Percentiles rank a stretch among this genome's conserved stretches.
Conservation (phyloP, 2,888 invertebrate species). For the Lithosia quadra region DNA sequence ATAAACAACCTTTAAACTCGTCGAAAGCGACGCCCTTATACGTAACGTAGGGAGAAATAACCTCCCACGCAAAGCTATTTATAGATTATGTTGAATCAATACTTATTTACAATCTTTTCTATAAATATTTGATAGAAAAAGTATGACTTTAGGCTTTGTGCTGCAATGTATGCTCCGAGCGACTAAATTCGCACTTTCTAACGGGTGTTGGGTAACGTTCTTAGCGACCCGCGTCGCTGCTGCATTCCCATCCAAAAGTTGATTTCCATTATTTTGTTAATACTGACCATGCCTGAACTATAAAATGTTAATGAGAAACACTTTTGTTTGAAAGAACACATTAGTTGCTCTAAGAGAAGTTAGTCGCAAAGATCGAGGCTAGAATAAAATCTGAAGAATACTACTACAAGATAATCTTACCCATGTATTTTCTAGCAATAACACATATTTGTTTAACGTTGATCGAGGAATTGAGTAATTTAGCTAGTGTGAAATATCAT, state of each 20-base stretch:
- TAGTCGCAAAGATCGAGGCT: background rate
- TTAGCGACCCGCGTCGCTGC: conserved; percentile 59
- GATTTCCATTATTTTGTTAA: conserved; percentile 50
- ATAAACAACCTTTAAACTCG: conserved; percentile 13
- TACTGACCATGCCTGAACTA: conserved; percentile 17
- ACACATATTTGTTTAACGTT: background rate
- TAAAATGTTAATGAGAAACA: conserved; percentile 26
- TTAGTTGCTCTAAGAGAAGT: background rate
- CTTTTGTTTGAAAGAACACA: background rate
- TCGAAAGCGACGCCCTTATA: conserved; percentile 26
- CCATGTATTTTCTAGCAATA: background rate
- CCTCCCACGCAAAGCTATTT: conserved; percentile 54
- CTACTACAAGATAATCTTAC: too few relatives aligned
- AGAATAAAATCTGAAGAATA: background rate
- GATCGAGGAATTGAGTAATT: background rate
- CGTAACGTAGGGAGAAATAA: conserved; percentile 57
- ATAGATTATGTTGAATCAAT: conserved; percentile 1
- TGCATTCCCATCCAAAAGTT: conserved; percentile 63
- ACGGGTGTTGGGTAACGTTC: conserved; percentile 75
- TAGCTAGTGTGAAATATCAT: background rate
- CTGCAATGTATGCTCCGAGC: conserved; percentile 70
- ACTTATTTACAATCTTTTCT: background rate
- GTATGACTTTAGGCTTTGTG: conserved; percentile 57
- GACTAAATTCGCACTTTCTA: conserved; percentile 78
- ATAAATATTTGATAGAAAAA: conserved; percentile 18